A percentile compares a stretch with the other conserved stretches of the same genome.
Evolutionary conservation across 2,888 invertebrate species (phyloP).

Genomic region (Orgyia antiqua): DNA sequence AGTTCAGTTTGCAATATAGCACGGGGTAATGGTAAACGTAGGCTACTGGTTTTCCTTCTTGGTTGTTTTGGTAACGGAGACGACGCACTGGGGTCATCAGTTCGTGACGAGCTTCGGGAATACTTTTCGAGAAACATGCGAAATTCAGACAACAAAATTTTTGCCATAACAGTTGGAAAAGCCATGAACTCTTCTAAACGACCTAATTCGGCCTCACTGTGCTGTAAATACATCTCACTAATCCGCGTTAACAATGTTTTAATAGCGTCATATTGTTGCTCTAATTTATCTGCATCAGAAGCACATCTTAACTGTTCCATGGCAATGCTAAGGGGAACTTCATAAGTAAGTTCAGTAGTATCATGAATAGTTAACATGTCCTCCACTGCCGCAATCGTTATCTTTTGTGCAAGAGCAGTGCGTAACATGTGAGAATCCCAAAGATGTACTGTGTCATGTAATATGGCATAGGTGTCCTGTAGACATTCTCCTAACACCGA

Average conservation of each 20-base stretch:
- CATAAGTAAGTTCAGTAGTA: slow-evolving; percentile 43
- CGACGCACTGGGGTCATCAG: background rate
- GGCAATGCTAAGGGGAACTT: slow-evolving; percentile 46
- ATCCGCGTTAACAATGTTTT: slow-evolving; percentile 37
- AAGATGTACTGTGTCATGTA: slow-evolving; percentile 53
- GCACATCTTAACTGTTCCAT: slow-evolving; percentile 48
- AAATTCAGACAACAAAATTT: slow-evolving; percentile 49
- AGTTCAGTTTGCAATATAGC: slow-evolving; percentile 50
- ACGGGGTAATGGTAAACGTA: slow-evolving; percentile 31
- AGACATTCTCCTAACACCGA: slow-evolving; percentile 43
- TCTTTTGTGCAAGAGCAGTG: slow-evolving; percentile 48
- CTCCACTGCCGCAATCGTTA: slow-evolving; percentile 58
- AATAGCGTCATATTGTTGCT: slow-evolving; percentile 34
- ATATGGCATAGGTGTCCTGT: slow-evolving; percentile 44
- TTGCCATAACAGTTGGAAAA: slow-evolving; percentile 37
- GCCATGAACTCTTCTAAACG: slow-evolving; percentile 52
- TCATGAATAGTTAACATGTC: slow-evolving; percentile 55
- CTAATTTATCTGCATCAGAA: slow-evolving; percentile 47
- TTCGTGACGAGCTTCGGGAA: slow-evolving; percentile 23
- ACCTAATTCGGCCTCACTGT: slow-evolving; percentile 45
- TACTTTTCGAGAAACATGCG: slow-evolving; percentile 50
- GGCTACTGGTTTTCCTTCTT: background rate
- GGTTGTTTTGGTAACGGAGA: background rate
- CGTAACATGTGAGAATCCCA: slow-evolving; percentile 60
- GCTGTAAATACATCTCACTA: slow-evolving; percentile 40